A percentile compares a stretch with the other conserved stretches of the same genome.
Evolutionary conservation across 2,888 invertebrate species (phyloP).

Genomic region (Tineola bisselliella): DNA sequence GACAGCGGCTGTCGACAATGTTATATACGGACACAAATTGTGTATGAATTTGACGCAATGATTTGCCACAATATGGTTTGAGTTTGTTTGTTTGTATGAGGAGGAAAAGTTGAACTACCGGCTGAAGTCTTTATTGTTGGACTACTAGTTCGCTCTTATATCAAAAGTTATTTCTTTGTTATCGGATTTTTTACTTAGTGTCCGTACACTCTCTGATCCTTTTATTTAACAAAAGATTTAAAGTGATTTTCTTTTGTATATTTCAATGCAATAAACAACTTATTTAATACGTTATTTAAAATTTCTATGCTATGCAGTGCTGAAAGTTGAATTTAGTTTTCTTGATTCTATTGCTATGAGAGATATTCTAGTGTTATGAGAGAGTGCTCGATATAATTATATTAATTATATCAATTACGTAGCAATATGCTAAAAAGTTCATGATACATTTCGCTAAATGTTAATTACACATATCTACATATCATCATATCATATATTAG

Average conservation of each 20-base stretch:
- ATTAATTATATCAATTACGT: too few relatives aligned
- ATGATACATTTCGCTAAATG: too few relatives aligned
- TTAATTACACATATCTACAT: too few relatives aligned
- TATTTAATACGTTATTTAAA: background rate
- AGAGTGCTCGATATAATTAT: too few relatives aligned
- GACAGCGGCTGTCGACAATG: background rate
- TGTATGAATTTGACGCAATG: background rate
- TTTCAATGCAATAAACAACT: too few relatives aligned
- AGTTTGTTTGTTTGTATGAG: background rate
- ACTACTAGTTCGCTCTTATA: background rate
- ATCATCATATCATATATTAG: background rate
- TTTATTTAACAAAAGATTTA: background rate
- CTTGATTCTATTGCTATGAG: too few relatives aligned
- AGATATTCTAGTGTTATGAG: too few relatives aligned
- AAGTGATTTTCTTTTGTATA: too few relatives aligned
- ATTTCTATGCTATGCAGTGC: too few relatives aligned
- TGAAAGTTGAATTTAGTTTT: too few relatives aligned
- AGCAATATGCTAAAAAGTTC: too few relatives aligned
- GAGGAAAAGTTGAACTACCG: background rate
- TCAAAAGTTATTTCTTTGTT: background rate
- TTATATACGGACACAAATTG: background rate
- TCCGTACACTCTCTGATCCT: background rate
- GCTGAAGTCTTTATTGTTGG: background rate
- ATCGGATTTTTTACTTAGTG: background rate
- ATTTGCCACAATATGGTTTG: background rate